phyloP scores from a whole-genome alignment of 2,888 invertebrate genomes.

The Amiota communis region DNA sequence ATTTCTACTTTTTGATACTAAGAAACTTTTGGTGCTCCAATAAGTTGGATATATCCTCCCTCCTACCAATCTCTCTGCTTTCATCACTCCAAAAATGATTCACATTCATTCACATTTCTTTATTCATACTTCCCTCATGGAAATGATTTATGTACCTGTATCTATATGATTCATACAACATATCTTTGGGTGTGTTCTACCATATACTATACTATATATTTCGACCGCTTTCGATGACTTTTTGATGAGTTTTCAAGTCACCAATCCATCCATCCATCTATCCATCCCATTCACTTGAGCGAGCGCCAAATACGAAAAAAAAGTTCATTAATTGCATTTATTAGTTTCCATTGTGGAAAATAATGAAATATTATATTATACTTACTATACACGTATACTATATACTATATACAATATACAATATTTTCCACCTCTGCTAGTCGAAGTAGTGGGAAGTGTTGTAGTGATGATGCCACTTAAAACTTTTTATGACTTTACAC shows the following conservation, averaged over 20 bases:
- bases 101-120: too few relatives aligned
- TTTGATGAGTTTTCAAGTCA: background rate
- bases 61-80: too few relatives aligned
- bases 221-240: background rate
- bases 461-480: background rate
- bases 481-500: background rate
- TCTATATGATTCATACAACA: background rate
- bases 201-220: background rate
- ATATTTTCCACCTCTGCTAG: too few relatives aligned
- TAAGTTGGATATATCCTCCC: background rate
- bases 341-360: background rate
- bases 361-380: background rate
- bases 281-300: background rate
- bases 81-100: too few relatives aligned
- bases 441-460: too few relatives aligned
- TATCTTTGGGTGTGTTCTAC: background rate
- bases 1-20: background rate
- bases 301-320: too few relatives aligned
- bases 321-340: slow-evolving; percentile 2
- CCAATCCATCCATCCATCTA: background rate
- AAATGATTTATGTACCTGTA: too few relatives aligned
- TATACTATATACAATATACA: too few relatives aligned
- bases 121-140: too few relatives aligned
- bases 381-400: too few relatives aligned
- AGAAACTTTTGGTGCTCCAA: background rate